A percentile compares a stretch with the other conserved stretches of the same genome.
Conservation (phyloP, 92 coral and sea anemone genomes). For the Epizoanthus rinbou region DNA sequence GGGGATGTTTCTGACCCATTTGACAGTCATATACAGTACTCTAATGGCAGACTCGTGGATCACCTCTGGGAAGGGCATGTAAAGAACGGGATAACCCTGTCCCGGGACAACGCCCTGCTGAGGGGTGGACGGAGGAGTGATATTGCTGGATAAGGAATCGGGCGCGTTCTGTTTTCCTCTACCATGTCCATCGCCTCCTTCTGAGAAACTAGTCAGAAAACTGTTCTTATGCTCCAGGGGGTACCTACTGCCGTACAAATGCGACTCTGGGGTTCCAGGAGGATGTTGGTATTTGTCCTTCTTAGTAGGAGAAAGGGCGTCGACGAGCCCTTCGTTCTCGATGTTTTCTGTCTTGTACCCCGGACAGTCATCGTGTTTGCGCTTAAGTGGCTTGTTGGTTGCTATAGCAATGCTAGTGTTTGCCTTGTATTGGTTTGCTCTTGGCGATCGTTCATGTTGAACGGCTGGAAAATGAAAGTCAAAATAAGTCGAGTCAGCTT, state of each 20-base stretch:
- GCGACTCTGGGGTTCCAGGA: conserved; percentile 55
- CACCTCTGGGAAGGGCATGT: conserved; percentile 85
- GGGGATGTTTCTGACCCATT: conserved; percentile 98
- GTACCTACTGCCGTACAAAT: conserved; percentile 46
- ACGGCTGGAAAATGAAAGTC: conserved; percentile 67
- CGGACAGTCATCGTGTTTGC: conserved; percentile 61
- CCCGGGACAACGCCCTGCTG: conserved; percentile 52
- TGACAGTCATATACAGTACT: conserved; percentile 89
- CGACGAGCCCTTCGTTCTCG: conserved; percentile 47
- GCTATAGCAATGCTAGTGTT: conserved; percentile 43
- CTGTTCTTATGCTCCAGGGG: conserved; percentile 42
- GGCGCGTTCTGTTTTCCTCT: conserved; percentile 47
- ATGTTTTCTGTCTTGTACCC: conserved; percentile 48
- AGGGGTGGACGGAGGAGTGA: conserved; percentile 86
- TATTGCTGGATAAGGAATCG: conserved; percentile 61
- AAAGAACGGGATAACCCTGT: conserved; percentile 52
- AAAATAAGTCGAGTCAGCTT: background rate
- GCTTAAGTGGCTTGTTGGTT: conserved; percentile 70
- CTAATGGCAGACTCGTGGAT: conserved; percentile 94
- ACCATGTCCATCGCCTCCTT: conserved; percentile 15
- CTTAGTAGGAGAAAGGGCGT: conserved; percentile 57
- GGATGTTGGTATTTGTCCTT: conserved; percentile 70
- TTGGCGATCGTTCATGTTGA: conserved; percentile 95
- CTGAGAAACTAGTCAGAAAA: conserved; percentile 49
- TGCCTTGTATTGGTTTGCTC: conserved; percentile 74